Evolutionary conservation across 2,113 vertebrate species (phyloP).

Genomic region (Paratilapia polleni): DNA sequence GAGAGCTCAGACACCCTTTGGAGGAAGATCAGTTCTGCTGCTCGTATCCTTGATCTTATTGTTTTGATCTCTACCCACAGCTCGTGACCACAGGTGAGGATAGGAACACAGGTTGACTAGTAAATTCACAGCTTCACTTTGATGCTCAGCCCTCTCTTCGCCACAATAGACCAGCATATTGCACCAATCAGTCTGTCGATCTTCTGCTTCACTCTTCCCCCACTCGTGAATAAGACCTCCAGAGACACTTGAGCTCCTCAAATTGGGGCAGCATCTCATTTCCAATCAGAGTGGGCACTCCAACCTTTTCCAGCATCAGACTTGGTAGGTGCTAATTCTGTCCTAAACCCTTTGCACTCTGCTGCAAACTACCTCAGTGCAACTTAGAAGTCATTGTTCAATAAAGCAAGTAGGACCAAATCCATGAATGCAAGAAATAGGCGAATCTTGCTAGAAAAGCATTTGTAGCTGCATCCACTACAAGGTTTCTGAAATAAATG

Average conservation of each 20-base stretch:
- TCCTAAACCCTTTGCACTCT: accelerated
- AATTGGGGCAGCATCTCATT: neutral
- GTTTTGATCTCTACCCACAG: neutral
- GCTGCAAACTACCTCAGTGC: neutral
- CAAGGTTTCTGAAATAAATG: neutral
- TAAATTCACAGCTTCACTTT: too few species aligned
- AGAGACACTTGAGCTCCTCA: neutral
- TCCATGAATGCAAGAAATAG: neutral
- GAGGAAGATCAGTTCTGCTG: neutral
- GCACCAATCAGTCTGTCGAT: neutral
- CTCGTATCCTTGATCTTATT: neutral
- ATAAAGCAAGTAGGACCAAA: neutral
- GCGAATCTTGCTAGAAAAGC: too few species aligned
- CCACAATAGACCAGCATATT: neutral
- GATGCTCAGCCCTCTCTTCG: neutral
- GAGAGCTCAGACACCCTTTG: neutral
- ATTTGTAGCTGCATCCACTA: neutral
- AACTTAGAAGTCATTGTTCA: neutral
- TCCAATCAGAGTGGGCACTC: neutral
- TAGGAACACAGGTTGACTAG: too few species aligned
- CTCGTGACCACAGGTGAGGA: neutral
- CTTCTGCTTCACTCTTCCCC: neutral
- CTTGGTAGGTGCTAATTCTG: neutral
- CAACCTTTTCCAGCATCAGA: neutral
- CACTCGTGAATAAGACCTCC: neutral